phyloP scores from a whole-genome alignment of 2,888 invertebrate genomes.

The Nomada lathburiana region DNA sequence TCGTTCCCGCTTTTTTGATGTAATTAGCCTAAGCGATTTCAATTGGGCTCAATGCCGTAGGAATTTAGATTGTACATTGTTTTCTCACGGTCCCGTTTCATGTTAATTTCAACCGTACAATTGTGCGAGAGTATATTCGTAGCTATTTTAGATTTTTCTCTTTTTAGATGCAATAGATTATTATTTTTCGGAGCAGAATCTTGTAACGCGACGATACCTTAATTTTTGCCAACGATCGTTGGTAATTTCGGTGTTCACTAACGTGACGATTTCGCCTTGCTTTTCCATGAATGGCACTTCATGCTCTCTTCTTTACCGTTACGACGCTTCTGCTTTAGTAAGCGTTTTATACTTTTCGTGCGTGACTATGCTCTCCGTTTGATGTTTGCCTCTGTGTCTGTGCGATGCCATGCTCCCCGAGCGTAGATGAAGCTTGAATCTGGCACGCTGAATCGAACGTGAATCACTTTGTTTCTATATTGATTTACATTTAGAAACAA shows the following conservation, averaged over 20 bases:
- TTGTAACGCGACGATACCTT: slow-evolving; percentile 3
- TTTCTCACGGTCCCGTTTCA: slow-evolving; percentile 44
- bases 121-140: neutral
- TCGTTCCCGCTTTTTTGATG: neutral
- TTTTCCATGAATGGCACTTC: slow-evolving; percentile 33
- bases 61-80: slow-evolving; percentile 18
- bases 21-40: slow-evolving; percentile 19
- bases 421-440: neutral
- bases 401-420: slow-evolving; percentile 4
- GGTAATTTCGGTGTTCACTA: slow-evolving; percentile 30
- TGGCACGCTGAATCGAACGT: neutral
- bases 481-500: slow-evolving; percentile 24
- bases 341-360: slow-evolving; percentile 24
- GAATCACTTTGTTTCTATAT: slow-evolving; percentile 7
- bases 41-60: slow-evolving; percentile 35
- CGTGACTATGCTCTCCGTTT: slow-evolving; percentile 16
- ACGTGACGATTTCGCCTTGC: slow-evolving; percentile 19
- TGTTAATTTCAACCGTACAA: neutral
- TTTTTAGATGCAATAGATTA: neutral
- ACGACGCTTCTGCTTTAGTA: slow-evolving; percentile 28
- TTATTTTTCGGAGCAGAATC: neutral
- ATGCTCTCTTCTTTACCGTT: slow-evolving; percentile 47
- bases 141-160: neutral
- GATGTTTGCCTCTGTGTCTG: slow-evolving; percentile 11
- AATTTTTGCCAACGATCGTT: slow-evolving; percentile 10